Conservation (phyloP, 2,888 invertebrate species). For the Podotricha telesiphe region DNA sequence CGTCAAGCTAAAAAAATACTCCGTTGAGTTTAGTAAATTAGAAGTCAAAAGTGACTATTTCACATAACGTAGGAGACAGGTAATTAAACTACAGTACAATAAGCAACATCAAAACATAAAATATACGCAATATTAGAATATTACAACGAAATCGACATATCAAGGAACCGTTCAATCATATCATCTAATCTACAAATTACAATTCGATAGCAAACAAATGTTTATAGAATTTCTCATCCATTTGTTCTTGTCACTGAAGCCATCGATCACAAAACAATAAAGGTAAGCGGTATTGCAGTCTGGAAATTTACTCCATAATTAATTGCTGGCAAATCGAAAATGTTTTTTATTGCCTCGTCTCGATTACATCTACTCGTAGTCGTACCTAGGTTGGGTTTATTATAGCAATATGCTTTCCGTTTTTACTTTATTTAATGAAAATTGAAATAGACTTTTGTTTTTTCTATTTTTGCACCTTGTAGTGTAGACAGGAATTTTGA, state of each 20-base stretch:
- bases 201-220: slow-evolving; percentile 44
- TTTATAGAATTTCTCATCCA: slow-evolving; percentile 42
- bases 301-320: slow-evolving; percentile 43
- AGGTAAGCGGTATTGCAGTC: slow-evolving; percentile 43
- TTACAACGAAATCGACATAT: slow-evolving; percentile 1
- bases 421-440: slow-evolving; percentile 5
- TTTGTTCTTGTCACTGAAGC: slow-evolving; percentile 45
- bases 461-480: no score
- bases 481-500: no score
- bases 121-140: background rate
- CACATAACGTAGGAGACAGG: no score
- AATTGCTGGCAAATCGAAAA: slow-evolving; percentile 38
- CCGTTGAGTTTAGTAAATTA: no score
- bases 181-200: slow-evolving; percentile 43
- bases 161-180: slow-evolving; percentile 36
- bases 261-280: slow-evolving; percentile 50
- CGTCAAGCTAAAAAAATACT: no score
- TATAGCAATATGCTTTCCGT: background rate
- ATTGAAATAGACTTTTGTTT: background rate
- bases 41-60: no score
- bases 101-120: no score
- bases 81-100: no score
- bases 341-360: slow-evolving; percentile 31
- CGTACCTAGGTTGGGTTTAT: background rate
- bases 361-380: slow-evolving; percentile 2